Percentiles rank a stretch among this genome's conserved stretches.
Evolutionary conservation across 64 coral and sea anemone species (phyloP).

Genomic region (Catalaphyllia jardinei): DNA sequence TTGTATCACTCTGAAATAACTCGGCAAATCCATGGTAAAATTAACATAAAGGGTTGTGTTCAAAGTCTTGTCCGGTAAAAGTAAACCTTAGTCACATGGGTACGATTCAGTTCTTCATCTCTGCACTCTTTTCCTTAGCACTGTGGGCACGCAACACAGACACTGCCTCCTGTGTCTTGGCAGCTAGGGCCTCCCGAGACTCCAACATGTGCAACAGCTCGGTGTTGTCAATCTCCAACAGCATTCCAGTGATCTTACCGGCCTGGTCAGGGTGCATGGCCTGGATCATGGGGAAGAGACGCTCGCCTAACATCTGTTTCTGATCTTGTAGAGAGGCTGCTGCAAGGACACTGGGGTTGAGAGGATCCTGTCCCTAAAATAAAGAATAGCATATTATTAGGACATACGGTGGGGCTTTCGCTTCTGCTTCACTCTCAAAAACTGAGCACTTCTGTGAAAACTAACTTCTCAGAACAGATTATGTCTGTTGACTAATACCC

Average conservation of each 20-base stretch:
- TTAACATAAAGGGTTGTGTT: neutral
- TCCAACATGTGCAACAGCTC: constrained; percentile 95
- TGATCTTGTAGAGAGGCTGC: constrained; percentile 60
- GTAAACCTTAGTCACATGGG: constrained; percentile 4
- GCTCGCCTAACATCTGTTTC: constrained; percentile 95
- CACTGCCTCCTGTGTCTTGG: constrained; percentile 82
- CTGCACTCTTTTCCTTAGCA: constrained; percentile 51
- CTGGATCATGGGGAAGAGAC: constrained; percentile 84
- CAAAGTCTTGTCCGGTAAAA: constrained; percentile 37
- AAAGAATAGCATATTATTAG: neutral
- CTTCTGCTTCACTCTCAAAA: too few species aligned
- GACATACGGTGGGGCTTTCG: too few species aligned
- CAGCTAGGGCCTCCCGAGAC: constrained; percentile 76
- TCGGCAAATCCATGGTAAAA: constrained; percentile 17
- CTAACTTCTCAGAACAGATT: too few species aligned
- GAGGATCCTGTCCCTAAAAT: constrained; percentile 79
- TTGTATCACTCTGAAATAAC: constrained; percentile 23
- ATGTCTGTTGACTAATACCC: too few species aligned
- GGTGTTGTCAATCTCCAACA: constrained; percentile 95
- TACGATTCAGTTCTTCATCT: constrained; percentile 23
- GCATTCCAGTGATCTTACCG: constrained; percentile 92
- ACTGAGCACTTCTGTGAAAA: too few species aligned
- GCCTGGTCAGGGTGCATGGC: constrained; percentile 78
- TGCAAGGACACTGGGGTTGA: constrained; percentile 69
- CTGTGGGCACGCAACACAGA: constrained; percentile 68